These are phyloP conservation scores for Poeciliopsis presidionis DNA, from an alignment of 2,797 vertebrate genomes.

Conservation along the genomic window DNA sequence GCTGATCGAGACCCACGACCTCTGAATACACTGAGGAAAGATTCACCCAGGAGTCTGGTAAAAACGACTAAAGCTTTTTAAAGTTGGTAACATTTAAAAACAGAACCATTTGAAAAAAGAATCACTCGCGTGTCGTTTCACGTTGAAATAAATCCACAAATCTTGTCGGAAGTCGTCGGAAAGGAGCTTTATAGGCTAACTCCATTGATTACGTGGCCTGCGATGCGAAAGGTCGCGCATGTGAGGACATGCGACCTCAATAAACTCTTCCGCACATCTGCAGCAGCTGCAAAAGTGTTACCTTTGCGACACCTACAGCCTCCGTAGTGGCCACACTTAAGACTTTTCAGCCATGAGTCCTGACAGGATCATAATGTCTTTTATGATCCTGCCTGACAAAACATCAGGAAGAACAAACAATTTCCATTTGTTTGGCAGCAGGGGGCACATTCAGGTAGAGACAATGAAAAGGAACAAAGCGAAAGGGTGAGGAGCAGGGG, in stretches of 20 bases:
- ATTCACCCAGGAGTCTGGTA: not conserved
- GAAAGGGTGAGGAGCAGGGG: not conserved
- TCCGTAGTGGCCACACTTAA: not conserved
- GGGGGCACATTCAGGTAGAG: slow-evolving; percentile 54
- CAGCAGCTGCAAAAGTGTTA: not conserved
- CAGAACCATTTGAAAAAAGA: not conserved
- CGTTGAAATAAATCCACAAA: no score
- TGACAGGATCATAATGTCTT: slow-evolving; percentile 12
- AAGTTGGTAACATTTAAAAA: not conserved
- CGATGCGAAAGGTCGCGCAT: not conserved
- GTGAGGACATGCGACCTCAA: not conserved
- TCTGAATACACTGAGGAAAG: not conserved
- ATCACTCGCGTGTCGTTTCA: not conserved
- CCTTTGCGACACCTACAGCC: no score
- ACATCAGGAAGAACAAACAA: slow-evolving; percentile 53
- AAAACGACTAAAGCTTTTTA: not conserved
- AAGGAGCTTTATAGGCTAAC: not conserved
- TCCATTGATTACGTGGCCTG: not conserved
- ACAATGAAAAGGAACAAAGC: slow-evolving; percentile 17
- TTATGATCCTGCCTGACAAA: slow-evolving; percentile 14
- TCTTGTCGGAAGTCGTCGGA: not conserved
- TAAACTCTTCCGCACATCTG: not conserved
- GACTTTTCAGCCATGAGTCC: not conserved
- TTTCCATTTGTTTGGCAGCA: slow-evolving; percentile 57
- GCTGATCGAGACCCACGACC: not conserved